A percentile compares a stretch with the other conserved stretches of the same genome.
Evolutionary conservation across 1,140 invertebrate species (phyloP).

Genomic region (Zaprionus africanus): DNA sequence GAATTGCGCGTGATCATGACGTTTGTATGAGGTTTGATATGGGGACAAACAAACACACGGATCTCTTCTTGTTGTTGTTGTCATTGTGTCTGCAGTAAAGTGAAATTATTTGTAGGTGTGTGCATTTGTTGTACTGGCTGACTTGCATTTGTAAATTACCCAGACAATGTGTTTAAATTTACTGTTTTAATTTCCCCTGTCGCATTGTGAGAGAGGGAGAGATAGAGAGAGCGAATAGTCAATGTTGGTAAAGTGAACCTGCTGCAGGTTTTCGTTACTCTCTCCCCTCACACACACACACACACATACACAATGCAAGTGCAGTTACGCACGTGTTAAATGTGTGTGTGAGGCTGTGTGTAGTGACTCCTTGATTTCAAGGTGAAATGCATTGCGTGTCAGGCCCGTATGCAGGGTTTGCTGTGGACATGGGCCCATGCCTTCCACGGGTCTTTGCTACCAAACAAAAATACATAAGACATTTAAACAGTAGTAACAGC

Average conservation of each 20-base stretch:
- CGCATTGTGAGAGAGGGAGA: no score
- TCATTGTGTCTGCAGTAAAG: not conserved
- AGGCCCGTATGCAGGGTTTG: no score
- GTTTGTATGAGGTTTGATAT: slow-evolving; percentile 19
- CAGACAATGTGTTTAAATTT: not conserved
- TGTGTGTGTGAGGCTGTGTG: not conserved
- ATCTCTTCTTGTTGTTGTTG: not conserved
- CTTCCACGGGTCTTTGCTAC: no score
- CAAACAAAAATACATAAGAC: no score
- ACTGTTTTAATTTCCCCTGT: not conserved
- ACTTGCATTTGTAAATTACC: slow-evolving; percentile 5
- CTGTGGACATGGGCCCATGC: no score
- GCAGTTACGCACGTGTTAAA: slow-evolving; percentile 51
- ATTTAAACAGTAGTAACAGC: no score
- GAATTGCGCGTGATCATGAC: slow-evolving; percentile 36
- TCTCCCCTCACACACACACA: not conserved
- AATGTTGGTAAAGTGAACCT: not conserved
- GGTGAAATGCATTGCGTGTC: slow-evolving; percentile 34
- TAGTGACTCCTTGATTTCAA: slow-evolving; percentile 73
- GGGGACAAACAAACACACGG: not conserved
- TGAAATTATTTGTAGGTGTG: not conserved
- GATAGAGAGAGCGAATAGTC: no score
- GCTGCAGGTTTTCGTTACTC: slow-evolving; percentile 8
- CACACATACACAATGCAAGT: slow-evolving; percentile 18
- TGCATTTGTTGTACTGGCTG: not conserved